phyloP scores from a whole-genome alignment of 2,888 invertebrate species.

The Halocaridina rubra region DNA sequence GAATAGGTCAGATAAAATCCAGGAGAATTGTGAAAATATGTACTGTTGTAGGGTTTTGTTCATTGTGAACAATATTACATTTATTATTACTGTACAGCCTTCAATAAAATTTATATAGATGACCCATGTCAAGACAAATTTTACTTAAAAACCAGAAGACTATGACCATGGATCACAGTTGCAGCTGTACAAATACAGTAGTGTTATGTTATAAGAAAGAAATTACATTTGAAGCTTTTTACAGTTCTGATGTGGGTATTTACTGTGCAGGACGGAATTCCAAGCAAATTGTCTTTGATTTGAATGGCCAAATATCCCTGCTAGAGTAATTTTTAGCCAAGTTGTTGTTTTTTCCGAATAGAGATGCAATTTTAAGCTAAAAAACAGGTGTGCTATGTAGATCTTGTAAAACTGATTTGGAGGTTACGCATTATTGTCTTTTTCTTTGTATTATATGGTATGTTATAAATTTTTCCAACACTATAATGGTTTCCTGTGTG shows the following conservation, averaged over 20 bases:
- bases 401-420: neutral
- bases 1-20: no score
- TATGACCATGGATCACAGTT: neutral
- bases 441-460: no score
- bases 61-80: no score
- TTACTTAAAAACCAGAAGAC: no score
- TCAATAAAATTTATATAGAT: no score
- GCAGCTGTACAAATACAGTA: neutral
- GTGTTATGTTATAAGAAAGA: neutral
- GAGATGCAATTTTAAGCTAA: neutral
- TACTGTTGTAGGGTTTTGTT: no score
- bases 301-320: conserved; percentile 20
- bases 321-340: neutral
- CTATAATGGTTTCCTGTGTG: no score
- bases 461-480: no score
- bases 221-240: neutral
- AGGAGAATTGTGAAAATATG: no score
- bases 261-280: conserved; percentile 7
- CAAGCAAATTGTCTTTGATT: neutral
- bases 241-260: neutral
- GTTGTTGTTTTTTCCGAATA: neutral
- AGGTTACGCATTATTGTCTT: neutral
- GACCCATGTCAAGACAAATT: no score
- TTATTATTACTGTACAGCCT: no score
- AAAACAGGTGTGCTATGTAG: neutral